phyloP scores from a whole-genome alignment of 2,113 vertebrate genomes.

The Eulacestoma nigropectus region DNA sequence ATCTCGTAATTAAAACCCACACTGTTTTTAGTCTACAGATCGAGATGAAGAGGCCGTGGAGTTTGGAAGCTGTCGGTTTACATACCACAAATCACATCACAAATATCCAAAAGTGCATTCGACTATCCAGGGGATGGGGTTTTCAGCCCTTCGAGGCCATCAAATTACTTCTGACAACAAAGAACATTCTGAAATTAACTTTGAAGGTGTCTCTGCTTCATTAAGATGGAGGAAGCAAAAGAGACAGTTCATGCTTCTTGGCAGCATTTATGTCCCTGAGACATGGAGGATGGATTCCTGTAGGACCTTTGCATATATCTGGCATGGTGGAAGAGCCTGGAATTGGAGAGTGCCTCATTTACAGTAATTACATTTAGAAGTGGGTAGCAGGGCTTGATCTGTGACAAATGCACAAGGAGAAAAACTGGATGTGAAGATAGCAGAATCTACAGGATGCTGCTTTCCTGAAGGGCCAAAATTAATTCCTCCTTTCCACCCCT shows the following conservation, averaged over 20 bases:
- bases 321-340: neutral
- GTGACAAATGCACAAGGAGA: neutral
- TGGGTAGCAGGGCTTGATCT: neutral
- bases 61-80: neutral
- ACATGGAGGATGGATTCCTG: neutral
- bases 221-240: neutral
- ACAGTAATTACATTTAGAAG: neutral
- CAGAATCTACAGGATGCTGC: neutral
- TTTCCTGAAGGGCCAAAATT: neutral
- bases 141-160: neutral
- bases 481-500: neutral
- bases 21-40: neutral
- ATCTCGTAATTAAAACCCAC: slow-evolving; percentile 11
- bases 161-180: neutral
- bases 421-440: neutral
- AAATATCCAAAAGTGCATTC: neutral
- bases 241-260: neutral
- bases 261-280: neutral
- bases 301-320: neutral
- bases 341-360: neutral
- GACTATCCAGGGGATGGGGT: neutral
- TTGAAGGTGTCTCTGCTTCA: neutral
- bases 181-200: neutral
- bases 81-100: neutral
- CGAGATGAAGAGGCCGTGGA: neutral